Evolutionary conservation across 2,113 vertebrate genomes (phyloP), one percentile per base, ranked within the genome.

Genomic region (Ibidorhyncha struthersii): DNA sequence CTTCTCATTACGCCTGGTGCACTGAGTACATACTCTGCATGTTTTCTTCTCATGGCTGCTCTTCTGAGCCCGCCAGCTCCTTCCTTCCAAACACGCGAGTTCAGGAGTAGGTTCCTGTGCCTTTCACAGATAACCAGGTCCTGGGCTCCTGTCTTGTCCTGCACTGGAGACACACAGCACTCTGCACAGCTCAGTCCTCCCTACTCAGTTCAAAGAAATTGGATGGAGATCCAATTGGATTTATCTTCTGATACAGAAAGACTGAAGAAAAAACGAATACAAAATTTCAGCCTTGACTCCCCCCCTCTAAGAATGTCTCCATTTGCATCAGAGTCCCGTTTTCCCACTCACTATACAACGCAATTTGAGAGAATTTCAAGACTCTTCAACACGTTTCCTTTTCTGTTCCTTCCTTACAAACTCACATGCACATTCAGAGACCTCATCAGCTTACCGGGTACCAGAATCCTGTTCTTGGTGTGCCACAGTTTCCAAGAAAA

Each of bases 181-280:
- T 34, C 34, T 67, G 89, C 83, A 27, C 27, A 79, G 52, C 53
- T 66, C 36, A 43, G 26, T 52, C 40, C 47, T 91, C 38, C 13
- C 7, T 26, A 20, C 43, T 67, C 58, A 7, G 12, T n/a, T 47
- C 55, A 50, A 47, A 91, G 34, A 77, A 50, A 52, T 10, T 47
- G 47, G 50, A 12, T 67, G 38, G 29, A 78, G 13, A 43, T 69
- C 49, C n/a, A n/a, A n/a, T n/a, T n/a, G n/a, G n/a, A n/a, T 52
- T 86, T 71, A 27, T 53, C 18, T 91, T 80, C 66, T 91, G 49
- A 58, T 79, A 20, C 49, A 85, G 81, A 76, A 92, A 82, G 21
- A 84, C 10, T 69, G 56, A 96, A 76, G 61, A 50, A 86, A 65
- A 90, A 69, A 58, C 12, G 16, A 40, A 52, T 49, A 77, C 25